Percentiles rank a stretch among this genome's conserved stretches.
Evolutionary conservation across 92 coral and sea anemone species (phyloP).

Genomic region (Phenganax stokvisi): DNA sequence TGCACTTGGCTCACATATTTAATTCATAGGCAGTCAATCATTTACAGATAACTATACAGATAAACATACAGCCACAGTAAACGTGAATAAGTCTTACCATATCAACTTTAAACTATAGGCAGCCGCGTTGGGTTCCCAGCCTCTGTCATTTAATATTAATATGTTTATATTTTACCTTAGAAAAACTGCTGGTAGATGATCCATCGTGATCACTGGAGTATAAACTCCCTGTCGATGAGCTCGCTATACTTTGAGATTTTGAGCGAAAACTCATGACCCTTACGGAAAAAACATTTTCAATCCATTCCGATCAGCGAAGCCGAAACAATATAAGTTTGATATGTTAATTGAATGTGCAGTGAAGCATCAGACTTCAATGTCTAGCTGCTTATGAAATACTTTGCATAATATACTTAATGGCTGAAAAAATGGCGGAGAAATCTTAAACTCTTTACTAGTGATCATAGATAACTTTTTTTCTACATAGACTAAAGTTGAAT

Average conservation of each 20-base stretch:
- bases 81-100: background rate
- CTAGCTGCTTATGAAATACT: background rate
- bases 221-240: background rate
- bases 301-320: too few relatives aligned
- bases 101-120: background rate
- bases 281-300: too few relatives aligned
- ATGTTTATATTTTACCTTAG: conserved; percentile 35
- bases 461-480: background rate
- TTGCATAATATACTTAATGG: too few relatives aligned
- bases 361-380: conserved; percentile 21
- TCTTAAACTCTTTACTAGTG: too few relatives aligned
- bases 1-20: too few relatives aligned
- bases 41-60: background rate
- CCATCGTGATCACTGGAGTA: conserved; percentile 8
- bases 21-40: too few relatives aligned
- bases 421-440: too few relatives aligned
- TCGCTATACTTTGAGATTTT: background rate
- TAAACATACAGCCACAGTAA: background rate
- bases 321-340: background rate
- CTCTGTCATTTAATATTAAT: conserved; percentile 29
- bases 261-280: background rate
- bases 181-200: conserved; percentile 13
- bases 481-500: background rate
- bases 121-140: background rate
- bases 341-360: conserved; percentile 5